phyloP scores from a whole-genome alignment of 2,888 invertebrate genomes.

The Noctua pronuba region DNA sequence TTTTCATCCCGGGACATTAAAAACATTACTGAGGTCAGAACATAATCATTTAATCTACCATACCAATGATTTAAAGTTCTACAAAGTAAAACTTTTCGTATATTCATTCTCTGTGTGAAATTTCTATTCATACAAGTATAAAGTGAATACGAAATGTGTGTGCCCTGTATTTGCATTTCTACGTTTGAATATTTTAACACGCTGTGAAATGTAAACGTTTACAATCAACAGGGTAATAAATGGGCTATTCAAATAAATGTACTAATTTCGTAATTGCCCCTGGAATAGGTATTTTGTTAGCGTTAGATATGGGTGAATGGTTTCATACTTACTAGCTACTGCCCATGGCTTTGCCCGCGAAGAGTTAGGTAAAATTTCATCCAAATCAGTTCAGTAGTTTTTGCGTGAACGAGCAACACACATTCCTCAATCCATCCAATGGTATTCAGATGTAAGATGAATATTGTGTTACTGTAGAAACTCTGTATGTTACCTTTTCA shows the following conservation, averaged over 20 bases:
- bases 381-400: too few relatives aligned
- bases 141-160: constrained; percentile 39
- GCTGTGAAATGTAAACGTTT: constrained; percentile 45
- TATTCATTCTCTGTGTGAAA: constrained; percentile 21
- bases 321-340: too few relatives aligned
- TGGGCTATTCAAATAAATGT: constrained; percentile 3
- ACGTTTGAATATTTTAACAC: constrained; percentile 37
- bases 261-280: constrained; percentile 27
- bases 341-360: too few relatives aligned
- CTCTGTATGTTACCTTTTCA: background rate
- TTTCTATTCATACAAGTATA: constrained; percentile 27
- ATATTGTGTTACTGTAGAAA: background rate
- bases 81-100: constrained; percentile 8
- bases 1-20: constrained; percentile 32
- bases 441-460: background rate
- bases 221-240: constrained; percentile 35
- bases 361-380: too few relatives aligned
- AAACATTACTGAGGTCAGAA: constrained; percentile 24
- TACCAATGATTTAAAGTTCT: constrained; percentile 24
- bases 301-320: background rate
- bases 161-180: constrained; percentile 29
- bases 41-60: constrained; percentile 28
- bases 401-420: too few relatives aligned
- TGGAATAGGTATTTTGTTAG: background rate
- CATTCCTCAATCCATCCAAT: too few relatives aligned